phyloP scores from a whole-genome alignment of 2,797 vertebrate genomes.

The Periophthalmus magnuspinnatus region DNA sequence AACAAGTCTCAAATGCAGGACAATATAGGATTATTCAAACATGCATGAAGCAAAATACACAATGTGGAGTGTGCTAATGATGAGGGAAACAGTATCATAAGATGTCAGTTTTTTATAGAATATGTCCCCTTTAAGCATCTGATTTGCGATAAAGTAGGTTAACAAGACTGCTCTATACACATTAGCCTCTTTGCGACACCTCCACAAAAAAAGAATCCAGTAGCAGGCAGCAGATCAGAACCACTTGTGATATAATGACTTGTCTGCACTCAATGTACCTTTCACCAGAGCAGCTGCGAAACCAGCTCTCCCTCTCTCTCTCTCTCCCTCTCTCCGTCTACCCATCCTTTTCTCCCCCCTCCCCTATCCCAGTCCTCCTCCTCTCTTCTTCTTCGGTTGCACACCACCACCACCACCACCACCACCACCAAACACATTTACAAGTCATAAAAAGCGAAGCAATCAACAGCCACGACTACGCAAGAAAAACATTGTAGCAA shows the following conservation, averaged over 20 bases:
- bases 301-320: conserved; percentile 16
- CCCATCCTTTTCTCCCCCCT: conserved; percentile 3
- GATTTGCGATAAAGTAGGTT: background rate
- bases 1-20: too few species aligned
- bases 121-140: too few species aligned
- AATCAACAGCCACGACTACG: conserved; percentile 52
- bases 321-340: conserved; percentile 33
- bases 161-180: background rate
- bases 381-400: conserved; percentile 47
- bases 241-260: background rate
- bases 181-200: background rate
- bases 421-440: conserved; percentile 46
- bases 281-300: background rate
- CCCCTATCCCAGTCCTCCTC: conserved; percentile 6
- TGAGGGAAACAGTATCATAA: too few species aligned
- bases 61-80: too few species aligned
- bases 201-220: background rate
- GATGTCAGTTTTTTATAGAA: too few species aligned
- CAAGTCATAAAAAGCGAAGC: conserved; percentile 56
- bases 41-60: too few species aligned
- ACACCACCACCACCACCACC: conserved; percentile 34
- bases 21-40: too few species aligned
- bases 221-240: background rate
- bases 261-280: background rate
- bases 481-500: conserved; percentile 25